These are phyloP conservation scores for Dasyornis broadbenti DNA, from an alignment of 2,113 vertebrate genomes.

Conservation along the genomic window DNA sequence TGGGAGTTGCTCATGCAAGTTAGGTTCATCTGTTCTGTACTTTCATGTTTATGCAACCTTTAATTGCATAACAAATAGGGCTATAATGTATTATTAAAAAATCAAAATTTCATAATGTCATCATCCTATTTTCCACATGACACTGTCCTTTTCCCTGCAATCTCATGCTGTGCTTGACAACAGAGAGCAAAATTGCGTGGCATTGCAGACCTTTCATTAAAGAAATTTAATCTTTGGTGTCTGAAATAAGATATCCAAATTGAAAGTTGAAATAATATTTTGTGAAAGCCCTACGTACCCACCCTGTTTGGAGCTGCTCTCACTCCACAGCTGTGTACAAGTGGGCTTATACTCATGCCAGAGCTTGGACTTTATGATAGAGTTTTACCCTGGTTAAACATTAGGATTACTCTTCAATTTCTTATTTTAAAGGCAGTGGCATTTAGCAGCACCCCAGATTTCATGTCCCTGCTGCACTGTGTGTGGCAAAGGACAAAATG, in stretches of 20 bases:
- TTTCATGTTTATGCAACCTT: not conserved
- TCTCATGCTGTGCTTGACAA: not conserved
- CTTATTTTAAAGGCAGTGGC: not conserved
- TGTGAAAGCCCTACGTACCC: not conserved
- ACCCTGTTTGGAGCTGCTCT: not conserved
- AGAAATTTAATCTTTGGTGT: not conserved
- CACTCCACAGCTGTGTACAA: no score
- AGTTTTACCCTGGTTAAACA: not conserved
- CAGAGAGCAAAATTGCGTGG: not conserved
- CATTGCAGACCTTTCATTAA: not conserved
- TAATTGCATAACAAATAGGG: not conserved
- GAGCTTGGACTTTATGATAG: not conserved
- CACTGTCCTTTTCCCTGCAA: not conserved
- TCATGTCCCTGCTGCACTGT: not conserved
- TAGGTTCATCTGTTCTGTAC: not conserved
- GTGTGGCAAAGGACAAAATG: not conserved
- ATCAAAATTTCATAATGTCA: not conserved
- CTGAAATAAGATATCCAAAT: not conserved
- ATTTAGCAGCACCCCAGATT: not conserved
- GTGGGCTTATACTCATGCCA: not conserved
- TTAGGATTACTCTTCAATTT: not conserved
- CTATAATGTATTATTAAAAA: not conserved
- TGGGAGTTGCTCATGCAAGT: not conserved
- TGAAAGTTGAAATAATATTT: not conserved
- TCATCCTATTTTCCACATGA: not conserved